Evolutionary conservation across 2,888 invertebrate genomes (phyloP).

Genomic region (Ichneumoninae sp.): DNA sequence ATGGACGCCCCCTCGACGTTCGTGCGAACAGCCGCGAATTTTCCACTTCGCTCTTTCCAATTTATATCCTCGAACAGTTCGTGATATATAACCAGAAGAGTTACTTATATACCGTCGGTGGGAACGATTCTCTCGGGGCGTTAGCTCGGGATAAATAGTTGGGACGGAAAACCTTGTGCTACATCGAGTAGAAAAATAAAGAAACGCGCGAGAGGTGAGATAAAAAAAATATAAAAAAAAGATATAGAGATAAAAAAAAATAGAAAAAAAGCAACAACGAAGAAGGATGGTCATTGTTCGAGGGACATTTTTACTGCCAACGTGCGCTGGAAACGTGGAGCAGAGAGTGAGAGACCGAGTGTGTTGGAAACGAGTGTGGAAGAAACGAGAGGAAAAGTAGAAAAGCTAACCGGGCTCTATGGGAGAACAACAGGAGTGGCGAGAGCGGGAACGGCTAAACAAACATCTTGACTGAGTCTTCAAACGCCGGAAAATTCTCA

Average conservation of each 20-base stretch:
- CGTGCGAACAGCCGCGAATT: conserved; percentile 29
- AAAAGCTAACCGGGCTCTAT: conserved; percentile 19
- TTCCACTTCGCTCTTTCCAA: conserved; percentile 35
- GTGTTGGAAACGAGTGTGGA: conserved; percentile 60
- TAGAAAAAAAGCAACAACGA: conserved; percentile 5
- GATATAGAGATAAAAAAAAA: neutral
- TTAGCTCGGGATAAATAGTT: conserved; percentile 22
- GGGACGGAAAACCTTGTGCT: conserved; percentile 32
- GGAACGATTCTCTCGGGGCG: conserved; percentile 5
- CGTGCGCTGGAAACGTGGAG: conserved; percentile 18
- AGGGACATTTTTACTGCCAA: conserved; percentile 61
- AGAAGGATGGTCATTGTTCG: conserved; percentile 40
- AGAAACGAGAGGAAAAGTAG: conserved; percentile 37
- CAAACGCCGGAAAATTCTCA: conserved; percentile 77
- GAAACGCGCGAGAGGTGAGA: conserved; percentile 9
- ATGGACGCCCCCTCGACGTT: conserved; percentile 26
- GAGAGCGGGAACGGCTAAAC: conserved; percentile 52
- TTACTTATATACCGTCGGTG: neutral
- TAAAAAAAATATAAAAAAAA: neutral
- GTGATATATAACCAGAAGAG: conserved; percentile 6
- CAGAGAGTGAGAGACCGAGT: conserved; percentile 15
- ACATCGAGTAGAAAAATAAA: conserved; percentile 35
- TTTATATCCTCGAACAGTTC: conserved; percentile 18
- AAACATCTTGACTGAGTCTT: conserved; percentile 69
- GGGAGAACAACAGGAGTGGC: conserved; percentile 31